A percentile compares a stretch with the other conserved stretches of the same genome.
Conservation (phyloP, 2,888 invertebrate species). For the Cyaniris semiargus region DNA sequence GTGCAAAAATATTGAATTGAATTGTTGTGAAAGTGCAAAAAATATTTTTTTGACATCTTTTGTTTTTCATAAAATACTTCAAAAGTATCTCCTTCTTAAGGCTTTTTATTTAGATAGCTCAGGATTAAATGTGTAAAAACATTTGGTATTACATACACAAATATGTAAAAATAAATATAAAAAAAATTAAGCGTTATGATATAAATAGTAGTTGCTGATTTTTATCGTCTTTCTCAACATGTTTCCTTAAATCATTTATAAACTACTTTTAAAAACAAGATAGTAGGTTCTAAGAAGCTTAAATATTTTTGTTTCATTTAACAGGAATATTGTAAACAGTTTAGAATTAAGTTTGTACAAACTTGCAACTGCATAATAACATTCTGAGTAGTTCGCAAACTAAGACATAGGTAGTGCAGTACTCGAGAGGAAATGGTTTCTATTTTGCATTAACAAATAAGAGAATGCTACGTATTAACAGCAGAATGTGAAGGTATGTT, state of each 20-base stretch:
- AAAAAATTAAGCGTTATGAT: too few relatives aligned
- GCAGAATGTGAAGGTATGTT: background rate
- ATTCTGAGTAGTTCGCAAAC: slow-evolving; percentile 21
- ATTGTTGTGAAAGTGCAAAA: too few relatives aligned
- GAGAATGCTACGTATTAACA: background rate
- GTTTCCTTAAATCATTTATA: too few relatives aligned
- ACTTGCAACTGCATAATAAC: slow-evolving; percentile 1
- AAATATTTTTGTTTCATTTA: background rate
- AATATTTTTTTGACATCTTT: background rate
- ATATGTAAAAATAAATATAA: too few relatives aligned
- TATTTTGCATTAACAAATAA: slow-evolving; percentile 20
- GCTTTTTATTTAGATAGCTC: background rate
- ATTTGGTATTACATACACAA: too few relatives aligned
- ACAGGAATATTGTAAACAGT: background rate
- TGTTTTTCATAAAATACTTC: slow-evolving; percentile 1
- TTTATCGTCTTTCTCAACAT: too few relatives aligned
- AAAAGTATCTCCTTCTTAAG: background rate
- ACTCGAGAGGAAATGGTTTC: slow-evolving; percentile 3
- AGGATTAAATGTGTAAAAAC: too few relatives aligned
- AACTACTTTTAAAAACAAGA: background rate
- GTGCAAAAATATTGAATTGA: too few relatives aligned
- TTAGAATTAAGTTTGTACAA: slow-evolving; percentile 12
- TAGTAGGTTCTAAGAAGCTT: background rate
- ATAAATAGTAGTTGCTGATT: too few relatives aligned
- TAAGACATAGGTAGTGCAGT: slow-evolving; percentile 5